A percentile compares a stretch with the other conserved stretches of the same genome.
phyloP scores from a whole-genome alignment of 2,113 vertebrate species.

The Psephotus haematonotus region DNA sequence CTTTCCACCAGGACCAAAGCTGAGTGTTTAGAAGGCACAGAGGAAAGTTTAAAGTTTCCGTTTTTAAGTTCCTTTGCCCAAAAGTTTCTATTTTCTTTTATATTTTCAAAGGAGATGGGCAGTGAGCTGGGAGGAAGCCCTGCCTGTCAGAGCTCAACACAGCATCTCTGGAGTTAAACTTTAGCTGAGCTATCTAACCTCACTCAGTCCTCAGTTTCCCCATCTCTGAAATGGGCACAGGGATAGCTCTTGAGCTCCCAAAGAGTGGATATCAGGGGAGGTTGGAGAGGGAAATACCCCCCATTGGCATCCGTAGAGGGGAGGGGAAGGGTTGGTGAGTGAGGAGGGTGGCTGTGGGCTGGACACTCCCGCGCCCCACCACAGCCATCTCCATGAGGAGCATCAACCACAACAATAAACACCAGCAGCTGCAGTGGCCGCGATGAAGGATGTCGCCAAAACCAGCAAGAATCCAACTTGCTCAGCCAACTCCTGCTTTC shows the following conservation, averaged over 20 bases:
- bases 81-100: not conserved
- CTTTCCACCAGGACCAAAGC: not conserved
- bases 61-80: not conserved
- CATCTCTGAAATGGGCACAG: not conserved
- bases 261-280: accelerated
- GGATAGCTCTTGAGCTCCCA: accelerated
- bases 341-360: not conserved
- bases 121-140: not conserved
- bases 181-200: not conserved
- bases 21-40: not conserved
- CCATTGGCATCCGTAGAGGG: not conserved
- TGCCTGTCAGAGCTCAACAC: not conserved
- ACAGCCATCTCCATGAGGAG: conserved; percentile 8
- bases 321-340: not conserved
- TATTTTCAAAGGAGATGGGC: not conserved
- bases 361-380: not conserved
- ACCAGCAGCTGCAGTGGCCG: conserved; percentile 63
- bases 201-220: not conserved
- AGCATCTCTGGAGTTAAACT: not conserved
- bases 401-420: conserved; percentile 61
- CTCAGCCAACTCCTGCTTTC: conserved; percentile 47
- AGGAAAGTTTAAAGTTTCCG: not conserved
- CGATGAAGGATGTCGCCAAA: conserved; percentile 9
- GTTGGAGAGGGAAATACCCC: not conserved
- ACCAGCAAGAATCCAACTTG: conserved; percentile 18